Evolutionary conservation across 1,140 invertebrate genomes (phyloP).

Genomic region (Bradysia coprophila): DNA sequence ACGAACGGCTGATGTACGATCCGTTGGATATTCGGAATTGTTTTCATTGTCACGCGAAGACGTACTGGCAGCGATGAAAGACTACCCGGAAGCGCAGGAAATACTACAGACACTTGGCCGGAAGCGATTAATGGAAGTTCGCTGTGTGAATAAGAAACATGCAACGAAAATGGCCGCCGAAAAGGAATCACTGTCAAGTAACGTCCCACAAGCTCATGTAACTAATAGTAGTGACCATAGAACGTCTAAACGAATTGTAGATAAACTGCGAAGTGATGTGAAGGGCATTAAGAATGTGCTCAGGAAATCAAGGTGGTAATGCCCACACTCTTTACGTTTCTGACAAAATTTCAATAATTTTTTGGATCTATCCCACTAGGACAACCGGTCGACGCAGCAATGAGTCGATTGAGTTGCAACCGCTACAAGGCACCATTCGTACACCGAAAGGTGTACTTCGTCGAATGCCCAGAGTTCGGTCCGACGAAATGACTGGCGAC

Average conservation of each 20-base stretch:
- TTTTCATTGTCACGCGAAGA: conserved; percentile 92
- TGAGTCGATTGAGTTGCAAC: conserved; percentile 46
- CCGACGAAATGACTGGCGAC: conserved; percentile 38
- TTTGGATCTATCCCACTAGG: background rate
- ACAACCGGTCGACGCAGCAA: conserved; percentile 28
- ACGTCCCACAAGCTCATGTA: conserved; percentile 9
- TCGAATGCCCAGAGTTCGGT: conserved; percentile 47
- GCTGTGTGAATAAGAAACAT: conserved; percentile 25
- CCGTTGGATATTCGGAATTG: conserved; percentile 88
- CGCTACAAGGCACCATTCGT: conserved; percentile 28
- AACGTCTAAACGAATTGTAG: conserved; percentile 53
- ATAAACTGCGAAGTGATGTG: conserved; percentile 64
- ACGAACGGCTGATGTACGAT: conserved; percentile 86
- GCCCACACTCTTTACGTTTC: too few species aligned
- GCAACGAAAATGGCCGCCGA: conserved; percentile 16
- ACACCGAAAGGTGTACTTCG: conserved; percentile 32
- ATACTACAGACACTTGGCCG: conserved; percentile 72
- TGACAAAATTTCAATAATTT: background rate
- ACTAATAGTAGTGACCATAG: conserved; percentile 41
- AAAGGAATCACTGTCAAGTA: conserved; percentile 13
- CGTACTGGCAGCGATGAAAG: conserved; percentile 84
- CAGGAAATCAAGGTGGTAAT: conserved; percentile 31
- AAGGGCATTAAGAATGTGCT: conserved; percentile 52
- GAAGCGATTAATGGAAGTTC: conserved; percentile 72
- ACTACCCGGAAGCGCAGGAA: conserved; percentile 91